These are phyloP conservation scores for Meghimatium bilineatum DNA, from an alignment of 2,888 invertebrate genomes.

Conservation along the genomic window DNA sequence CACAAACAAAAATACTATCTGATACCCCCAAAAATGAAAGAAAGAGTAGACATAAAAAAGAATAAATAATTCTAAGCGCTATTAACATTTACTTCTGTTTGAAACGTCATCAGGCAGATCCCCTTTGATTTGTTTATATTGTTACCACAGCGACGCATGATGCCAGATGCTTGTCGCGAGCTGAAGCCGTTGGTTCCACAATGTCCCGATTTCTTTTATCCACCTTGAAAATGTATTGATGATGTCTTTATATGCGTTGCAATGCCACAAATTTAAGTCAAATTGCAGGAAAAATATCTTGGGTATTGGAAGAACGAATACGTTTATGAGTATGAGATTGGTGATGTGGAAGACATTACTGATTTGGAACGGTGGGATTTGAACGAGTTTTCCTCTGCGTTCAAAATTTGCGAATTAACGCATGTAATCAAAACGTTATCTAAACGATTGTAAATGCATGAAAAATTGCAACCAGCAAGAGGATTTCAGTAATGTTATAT, in stretches of 20 bases:
- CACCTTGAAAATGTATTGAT: neutral
- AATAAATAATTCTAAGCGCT: too few relatives aligned
- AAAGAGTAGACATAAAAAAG: too few relatives aligned
- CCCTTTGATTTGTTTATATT: neutral
- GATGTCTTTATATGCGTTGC: neutral
- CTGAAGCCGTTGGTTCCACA: neutral
- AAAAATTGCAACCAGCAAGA: neutral
- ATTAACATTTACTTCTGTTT: neutral
- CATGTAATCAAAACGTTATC: neutral
- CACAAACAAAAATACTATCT: too few relatives aligned
- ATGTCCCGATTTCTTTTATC: neutral
- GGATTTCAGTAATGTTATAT: neutral
- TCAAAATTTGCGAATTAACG: neutral
- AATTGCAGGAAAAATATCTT: neutral
- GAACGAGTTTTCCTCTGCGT: neutral
- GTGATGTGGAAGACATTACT: neutral
- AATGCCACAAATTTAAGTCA: neutral
- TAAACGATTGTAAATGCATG: neutral
- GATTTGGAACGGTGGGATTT: neutral
- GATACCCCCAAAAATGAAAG: too few relatives aligned
- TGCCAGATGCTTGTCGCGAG: constrained; percentile 11
- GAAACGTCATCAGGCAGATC: neutral
- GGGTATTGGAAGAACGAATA: neutral
- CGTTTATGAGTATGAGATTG: neutral
- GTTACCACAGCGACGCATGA: neutral